Percentiles rank a stretch among this genome's conserved stretches.
Evolutionary conservation across 1,140 invertebrate species (phyloP).

Genomic region (Papilio polyxenes): DNA sequence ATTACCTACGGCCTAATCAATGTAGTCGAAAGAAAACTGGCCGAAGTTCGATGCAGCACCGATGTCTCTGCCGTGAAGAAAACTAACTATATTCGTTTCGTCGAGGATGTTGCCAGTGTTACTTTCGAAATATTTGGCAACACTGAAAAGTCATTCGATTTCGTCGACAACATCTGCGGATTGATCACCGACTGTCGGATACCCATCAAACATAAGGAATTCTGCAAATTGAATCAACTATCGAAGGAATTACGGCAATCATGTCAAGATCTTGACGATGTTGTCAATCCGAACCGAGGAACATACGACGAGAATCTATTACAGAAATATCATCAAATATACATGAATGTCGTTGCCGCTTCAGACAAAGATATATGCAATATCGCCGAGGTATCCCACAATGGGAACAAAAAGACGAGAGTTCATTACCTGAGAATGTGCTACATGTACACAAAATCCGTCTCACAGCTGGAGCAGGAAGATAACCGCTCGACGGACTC

Average conservation of each 20-base stretch:
- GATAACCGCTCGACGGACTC: conserved; percentile 52
- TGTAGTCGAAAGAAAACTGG: conserved; percentile 76
- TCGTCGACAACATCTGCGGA: conserved; percentile 73
- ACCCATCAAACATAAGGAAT: conserved; percentile 77
- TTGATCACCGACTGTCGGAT: conserved; percentile 73
- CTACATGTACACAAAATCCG: conserved; percentile 75
- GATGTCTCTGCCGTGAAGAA: conserved; percentile 74
- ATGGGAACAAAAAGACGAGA: conserved; percentile 66
- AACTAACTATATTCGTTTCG: conserved; percentile 75
- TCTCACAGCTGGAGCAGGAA: conserved; percentile 69
- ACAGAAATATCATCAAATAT: conserved; percentile 75
- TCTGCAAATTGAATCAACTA: conserved; percentile 74
- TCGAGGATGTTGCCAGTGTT: conserved; percentile 77
- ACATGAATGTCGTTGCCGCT: conserved; percentile 74
- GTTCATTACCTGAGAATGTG: conserved; percentile 74
- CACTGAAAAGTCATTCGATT: conserved; percentile 71
- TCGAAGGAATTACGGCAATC: conserved; percentile 72
- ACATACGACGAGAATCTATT: conserved; percentile 63
- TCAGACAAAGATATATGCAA: conserved; percentile 76
- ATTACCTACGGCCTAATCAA: conserved; percentile 78
- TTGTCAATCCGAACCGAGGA: conserved; percentile 56
- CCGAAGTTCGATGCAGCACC: conserved; percentile 69
- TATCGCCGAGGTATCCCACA: conserved; percentile 64
- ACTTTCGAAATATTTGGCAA: conserved; percentile 78
- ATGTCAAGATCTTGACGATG: conserved; percentile 64